phyloP scores from a whole-genome alignment of 2,113 vertebrate species.

The Chaenocephalus aceratus region DNA sequence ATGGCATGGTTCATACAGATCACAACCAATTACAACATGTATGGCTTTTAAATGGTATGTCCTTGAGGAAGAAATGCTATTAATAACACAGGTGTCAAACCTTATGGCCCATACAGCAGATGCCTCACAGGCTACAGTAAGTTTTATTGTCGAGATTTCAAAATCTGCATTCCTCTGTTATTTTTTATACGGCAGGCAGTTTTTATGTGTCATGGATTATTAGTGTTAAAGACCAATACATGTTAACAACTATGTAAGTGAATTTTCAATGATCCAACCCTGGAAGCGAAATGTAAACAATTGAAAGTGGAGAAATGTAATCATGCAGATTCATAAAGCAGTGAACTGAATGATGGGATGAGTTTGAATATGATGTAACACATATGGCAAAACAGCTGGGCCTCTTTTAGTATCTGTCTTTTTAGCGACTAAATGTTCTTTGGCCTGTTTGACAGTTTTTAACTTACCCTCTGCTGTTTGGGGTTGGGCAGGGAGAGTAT shows the following conservation, averaged over 20 bases:
- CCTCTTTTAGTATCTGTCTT: not conserved
- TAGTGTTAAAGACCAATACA: not conserved
- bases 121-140: not conserved
- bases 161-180: not conserved
- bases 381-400: not conserved
- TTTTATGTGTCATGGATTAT: not conserved
- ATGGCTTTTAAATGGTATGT: not conserved
- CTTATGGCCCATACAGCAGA: too few relatives aligned
- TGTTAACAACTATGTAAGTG: not conserved
- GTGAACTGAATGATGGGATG: not conserved
- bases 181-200: not conserved
- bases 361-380: not conserved
- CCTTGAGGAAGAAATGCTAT: not conserved
- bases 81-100: not conserved
- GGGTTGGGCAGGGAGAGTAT: not conserved
- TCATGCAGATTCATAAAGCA: not conserved
- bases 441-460: not conserved
- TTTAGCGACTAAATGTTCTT: not conserved
- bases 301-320: not conserved
- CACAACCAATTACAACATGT: not conserved
- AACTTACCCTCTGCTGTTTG: not conserved
- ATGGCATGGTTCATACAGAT: not conserved
- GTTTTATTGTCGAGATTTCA: conserved; percentile 5
- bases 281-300: not conserved
- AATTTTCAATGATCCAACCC: conserved; percentile 34